Evolutionary conservation across 1,140 invertebrate species (phyloP).

Genomic region (Drosophila sp.): DNA sequence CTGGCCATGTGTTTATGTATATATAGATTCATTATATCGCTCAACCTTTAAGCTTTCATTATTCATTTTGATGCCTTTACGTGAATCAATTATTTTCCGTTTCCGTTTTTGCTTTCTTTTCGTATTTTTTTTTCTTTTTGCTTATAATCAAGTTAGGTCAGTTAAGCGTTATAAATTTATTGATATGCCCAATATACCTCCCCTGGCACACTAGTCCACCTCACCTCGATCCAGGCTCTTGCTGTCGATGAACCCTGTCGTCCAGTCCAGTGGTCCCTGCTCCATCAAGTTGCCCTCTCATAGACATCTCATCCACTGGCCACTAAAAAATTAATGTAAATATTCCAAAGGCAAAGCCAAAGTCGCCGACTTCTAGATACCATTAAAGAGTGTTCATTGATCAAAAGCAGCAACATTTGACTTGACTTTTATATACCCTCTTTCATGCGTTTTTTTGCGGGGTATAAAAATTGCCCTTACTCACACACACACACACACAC

Average conservation of each 20-base stretch:
- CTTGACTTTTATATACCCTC: not conserved
- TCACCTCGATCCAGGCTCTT: not conserved
- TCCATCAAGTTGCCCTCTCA: constrained; percentile 6
- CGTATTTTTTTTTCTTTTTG: constrained; percentile 2
- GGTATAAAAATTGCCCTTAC: constrained; percentile 30
- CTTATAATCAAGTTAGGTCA: constrained; percentile 13
- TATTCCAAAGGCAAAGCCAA: not conserved
- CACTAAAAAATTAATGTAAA: constrained; percentile 80
- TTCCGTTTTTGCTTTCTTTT: not conserved
- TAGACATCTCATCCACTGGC: constrained; percentile 27
- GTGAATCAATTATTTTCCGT: not conserved
- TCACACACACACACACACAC: constrained; percentile 19
- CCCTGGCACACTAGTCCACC: not conserved
- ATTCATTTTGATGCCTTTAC: not conserved
- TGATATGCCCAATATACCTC: constrained; percentile 24
- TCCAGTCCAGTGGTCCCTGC: not conserved
- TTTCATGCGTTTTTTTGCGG: not conserved
- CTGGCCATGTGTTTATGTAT: too few relatives aligned
- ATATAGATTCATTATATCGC: too few relatives aligned
- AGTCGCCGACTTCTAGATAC: not conserved
- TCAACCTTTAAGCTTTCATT: too few relatives aligned
- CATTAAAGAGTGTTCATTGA: not conserved
- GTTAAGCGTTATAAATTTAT: constrained; percentile 26
- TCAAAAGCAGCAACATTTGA: not conserved
- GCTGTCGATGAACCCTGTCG: not conserved